Percentiles rank a stretch among this genome's conserved stretches.
These are phyloP conservation scores for Bradypus variegatus DNA, from an alignment of 2,797 vertebrate genomes.

Conservation along the genomic window DNA sequence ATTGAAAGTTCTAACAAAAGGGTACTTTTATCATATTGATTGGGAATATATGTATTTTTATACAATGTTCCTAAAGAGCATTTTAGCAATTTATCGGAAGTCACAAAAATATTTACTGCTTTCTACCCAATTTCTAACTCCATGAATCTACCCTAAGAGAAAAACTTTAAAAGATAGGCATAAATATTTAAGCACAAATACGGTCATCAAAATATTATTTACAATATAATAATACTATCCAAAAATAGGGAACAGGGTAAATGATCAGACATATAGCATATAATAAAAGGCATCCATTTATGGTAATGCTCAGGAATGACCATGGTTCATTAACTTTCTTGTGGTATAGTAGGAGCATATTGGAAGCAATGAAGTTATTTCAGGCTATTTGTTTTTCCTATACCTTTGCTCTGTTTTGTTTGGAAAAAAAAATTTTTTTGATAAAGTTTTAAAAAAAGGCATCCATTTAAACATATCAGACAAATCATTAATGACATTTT, in stretches of 20 bases:
- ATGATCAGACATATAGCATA: neutral
- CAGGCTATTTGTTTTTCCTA: too few species aligned
- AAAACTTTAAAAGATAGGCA: neutral
- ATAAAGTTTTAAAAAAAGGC: too few species aligned
- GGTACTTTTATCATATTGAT: neutral
- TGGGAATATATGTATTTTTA: neutral
- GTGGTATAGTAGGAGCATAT: too few species aligned
- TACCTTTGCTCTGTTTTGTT: too few species aligned
- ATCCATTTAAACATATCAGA: neutral
- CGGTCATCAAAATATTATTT: neutral
- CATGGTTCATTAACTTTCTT: too few species aligned
- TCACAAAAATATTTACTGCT: neutral
- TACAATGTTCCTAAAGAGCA: neutral
- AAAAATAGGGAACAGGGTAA: neutral
- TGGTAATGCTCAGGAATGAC: too few species aligned
- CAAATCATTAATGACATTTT: neutral
- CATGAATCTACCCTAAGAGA: neutral
- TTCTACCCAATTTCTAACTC: neutral
- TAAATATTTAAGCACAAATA: neutral
- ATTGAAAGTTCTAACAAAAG: neutral
- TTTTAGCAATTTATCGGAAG: neutral
- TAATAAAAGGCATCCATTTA: neutral
- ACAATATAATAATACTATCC: neutral
- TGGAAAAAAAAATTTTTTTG: too few species aligned
- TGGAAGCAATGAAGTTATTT: too few species aligned